phyloP scores from a whole-genome alignment of 2,888 invertebrate genomes.

The Minunthozetes semirufus region DNA sequence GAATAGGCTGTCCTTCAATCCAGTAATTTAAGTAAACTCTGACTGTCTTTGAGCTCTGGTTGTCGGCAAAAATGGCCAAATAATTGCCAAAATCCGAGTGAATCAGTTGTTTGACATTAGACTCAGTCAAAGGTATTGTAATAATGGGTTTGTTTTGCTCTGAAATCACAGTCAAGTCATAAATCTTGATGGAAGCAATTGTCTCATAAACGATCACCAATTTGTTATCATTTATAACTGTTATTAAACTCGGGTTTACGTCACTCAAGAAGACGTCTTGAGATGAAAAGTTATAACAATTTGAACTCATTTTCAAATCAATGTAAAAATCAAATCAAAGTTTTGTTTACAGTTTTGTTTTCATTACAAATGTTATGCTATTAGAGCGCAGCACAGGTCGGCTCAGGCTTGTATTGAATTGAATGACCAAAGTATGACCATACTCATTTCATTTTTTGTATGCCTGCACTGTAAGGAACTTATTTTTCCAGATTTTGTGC shows the following conservation, averaged over 20 bases:
- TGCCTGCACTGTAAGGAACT: too few species aligned
- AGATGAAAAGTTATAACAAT: constrained; percentile 7
- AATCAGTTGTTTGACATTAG: neutral
- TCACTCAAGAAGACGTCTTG: constrained; percentile 6
- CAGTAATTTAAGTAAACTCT: constrained; percentile 14
- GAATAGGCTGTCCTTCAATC: constrained; percentile 5
- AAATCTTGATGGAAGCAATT: neutral
- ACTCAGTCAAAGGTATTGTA: neutral
- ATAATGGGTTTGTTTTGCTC: neutral
- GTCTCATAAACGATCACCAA: neutral
- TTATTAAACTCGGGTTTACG: neutral
- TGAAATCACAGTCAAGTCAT: neutral
- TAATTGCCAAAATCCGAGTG: constrained; percentile 12
- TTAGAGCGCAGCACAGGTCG: too few species aligned
- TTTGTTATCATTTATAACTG: neutral
- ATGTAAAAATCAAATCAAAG: neutral
- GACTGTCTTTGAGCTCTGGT: neutral
- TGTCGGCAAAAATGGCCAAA: neutral
- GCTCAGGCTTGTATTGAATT: too few species aligned
- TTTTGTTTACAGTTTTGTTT: neutral
- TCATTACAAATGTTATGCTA: too few species aligned
- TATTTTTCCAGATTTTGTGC: too few species aligned
- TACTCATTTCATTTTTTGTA: too few species aligned
- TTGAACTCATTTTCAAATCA: neutral
- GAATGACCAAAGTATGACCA: too few species aligned